Evolutionary conservation across 2,113 vertebrate species (phyloP).

Genomic region (Noturus placidus): DNA sequence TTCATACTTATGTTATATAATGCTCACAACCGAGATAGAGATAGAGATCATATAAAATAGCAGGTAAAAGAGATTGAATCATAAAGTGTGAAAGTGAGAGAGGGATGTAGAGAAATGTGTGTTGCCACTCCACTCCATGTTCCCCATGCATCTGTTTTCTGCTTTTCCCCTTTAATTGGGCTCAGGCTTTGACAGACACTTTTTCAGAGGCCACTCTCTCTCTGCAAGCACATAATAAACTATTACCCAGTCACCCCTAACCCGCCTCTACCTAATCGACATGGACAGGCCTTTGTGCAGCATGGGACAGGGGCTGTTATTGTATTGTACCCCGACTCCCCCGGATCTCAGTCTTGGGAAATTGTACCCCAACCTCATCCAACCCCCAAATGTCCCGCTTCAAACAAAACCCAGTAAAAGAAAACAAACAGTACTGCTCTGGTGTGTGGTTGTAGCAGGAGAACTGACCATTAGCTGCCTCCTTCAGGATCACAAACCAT

Average conservation of each 20-base stretch:
- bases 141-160: conserved; percentile 48
- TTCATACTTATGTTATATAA: neutral
- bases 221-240: conserved; percentile 72
- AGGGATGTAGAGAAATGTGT: conserved; percentile 63
- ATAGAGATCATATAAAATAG: neutral
- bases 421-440: conserved; percentile 73
- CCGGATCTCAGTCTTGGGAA: conserved; percentile 40
- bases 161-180: conserved; percentile 70
- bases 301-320: conserved; percentile 63
- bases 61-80: neutral
- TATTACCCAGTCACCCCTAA: conserved; percentile 64
- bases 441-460: conserved; percentile 5
- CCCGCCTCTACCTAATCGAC: conserved; percentile 67
- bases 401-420: conserved; percentile 39
- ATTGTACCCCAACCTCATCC: neutral
- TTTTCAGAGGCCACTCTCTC: conserved; percentile 72
- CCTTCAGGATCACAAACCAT: neutral
- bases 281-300: conserved; percentile 73
- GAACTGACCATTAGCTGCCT: conserved; percentile 27
- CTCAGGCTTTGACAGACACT: conserved; percentile 62
- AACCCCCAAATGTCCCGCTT: neutral
- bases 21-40: neutral
- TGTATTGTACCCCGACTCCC: conserved; percentile 66
- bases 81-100: conserved; percentile 25
- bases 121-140: conserved; percentile 53